These are phyloP conservation scores for Ephialtes manifestator DNA, from an alignment of 2,888 invertebrate genomes.

Conservation along the genomic window DNA sequence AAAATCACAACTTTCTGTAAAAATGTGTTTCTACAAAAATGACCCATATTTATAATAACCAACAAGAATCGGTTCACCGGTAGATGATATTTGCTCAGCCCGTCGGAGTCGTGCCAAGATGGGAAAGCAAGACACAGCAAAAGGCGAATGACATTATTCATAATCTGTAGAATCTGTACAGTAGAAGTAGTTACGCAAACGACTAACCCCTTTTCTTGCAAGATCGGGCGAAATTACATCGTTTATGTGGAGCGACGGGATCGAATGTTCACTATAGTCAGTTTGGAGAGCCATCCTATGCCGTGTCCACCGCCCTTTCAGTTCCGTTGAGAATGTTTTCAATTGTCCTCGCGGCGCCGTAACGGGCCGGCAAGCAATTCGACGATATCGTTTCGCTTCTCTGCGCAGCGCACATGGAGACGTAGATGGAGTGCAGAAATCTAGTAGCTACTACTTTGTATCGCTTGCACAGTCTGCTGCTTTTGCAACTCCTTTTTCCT, in stretches of 20 bases:
- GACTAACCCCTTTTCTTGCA: background rate
- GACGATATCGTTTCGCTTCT: slow-evolving; percentile 51
- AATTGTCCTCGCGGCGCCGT: slow-evolving; percentile 57
- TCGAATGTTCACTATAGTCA: slow-evolving; percentile 29
- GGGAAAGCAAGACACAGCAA: slow-evolving; percentile 3
- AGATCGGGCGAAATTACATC: slow-evolving; percentile 38
- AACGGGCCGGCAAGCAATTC: slow-evolving; percentile 48
- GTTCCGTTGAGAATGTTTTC: slow-evolving; percentile 50
- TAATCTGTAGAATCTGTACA: slow-evolving; percentile 16
- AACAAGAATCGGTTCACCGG: background rate
- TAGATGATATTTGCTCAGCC: background rate
- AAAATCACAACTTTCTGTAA: too few relatives aligned
- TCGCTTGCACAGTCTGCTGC: slow-evolving; percentile 13
- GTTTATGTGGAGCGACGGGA: slow-evolving; percentile 38
- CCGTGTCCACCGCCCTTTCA: slow-evolving; percentile 17
- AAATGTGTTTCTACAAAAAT: too few relatives aligned
- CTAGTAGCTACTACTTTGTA: slow-evolving; percentile 32
- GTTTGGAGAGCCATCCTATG: slow-evolving; percentile 20
- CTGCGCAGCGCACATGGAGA: slow-evolving; percentile 9
- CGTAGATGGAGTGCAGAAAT: slow-evolving; percentile 52
- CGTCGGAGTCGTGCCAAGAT: background rate
- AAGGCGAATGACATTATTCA: slow-evolving; percentile 28
- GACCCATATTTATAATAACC: background rate
- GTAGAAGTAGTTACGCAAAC: background rate
- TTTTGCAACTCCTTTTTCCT: background rate